Evolutionary conservation across 2,888 invertebrate species (phyloP).

Genomic region (Calephelis perditalis): DNA sequence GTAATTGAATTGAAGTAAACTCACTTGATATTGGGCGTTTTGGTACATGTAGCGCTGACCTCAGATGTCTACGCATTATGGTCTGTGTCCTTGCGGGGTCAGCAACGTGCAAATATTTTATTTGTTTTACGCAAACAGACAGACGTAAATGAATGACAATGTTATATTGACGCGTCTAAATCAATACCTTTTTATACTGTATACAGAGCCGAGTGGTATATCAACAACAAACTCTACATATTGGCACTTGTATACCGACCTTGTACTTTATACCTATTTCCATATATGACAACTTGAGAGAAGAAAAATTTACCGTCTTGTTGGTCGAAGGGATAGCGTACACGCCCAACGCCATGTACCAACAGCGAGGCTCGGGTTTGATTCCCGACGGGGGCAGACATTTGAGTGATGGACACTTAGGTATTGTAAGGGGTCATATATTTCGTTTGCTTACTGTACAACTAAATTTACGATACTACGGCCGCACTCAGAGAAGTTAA

Average conservation of each 20-base stretch:
- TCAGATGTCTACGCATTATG: not conserved
- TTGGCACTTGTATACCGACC: not conserved
- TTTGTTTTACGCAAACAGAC: not conserved
- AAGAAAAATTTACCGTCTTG: too few relatives aligned
- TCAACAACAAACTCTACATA: not conserved
- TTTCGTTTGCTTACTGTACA: too few relatives aligned
- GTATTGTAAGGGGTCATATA: too few relatives aligned
- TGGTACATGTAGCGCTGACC: not conserved
- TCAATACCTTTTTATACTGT: not conserved
- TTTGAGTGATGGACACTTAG: too few relatives aligned
- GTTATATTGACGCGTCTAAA: not conserved
- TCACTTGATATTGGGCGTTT: too few relatives aligned
- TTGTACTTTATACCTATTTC: not conserved
- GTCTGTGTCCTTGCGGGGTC: conserved; percentile 1
- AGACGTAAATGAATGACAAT: not conserved
- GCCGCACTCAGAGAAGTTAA: too few relatives aligned
- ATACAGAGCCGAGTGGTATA: not conserved
- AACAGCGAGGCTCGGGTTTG: too few relatives aligned
- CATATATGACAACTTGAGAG: not conserved
- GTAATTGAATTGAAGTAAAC: too few relatives aligned
- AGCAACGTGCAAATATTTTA: not conserved
- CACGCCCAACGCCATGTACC: too few relatives aligned
- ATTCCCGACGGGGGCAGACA: too few relatives aligned
- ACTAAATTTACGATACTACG: too few relatives aligned
- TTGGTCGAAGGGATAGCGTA: too few relatives aligned